phyloP scores from a whole-genome alignment of 2,797 vertebrate species.

The Pipistrellus kuhlii region DNA sequence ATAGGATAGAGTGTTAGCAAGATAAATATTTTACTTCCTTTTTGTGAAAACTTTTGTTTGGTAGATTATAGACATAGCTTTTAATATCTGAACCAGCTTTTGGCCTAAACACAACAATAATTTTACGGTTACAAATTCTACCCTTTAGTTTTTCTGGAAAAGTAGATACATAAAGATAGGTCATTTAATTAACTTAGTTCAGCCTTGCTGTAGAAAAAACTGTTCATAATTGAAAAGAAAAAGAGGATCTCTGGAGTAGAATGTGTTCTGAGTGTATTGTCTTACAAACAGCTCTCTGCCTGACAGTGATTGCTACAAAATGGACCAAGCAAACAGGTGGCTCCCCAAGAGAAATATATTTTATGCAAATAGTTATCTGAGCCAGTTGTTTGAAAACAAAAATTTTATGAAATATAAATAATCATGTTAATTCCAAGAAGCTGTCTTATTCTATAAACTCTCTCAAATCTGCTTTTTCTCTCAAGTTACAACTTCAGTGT shows the following conservation, averaged over 20 bases:
- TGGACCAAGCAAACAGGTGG: neutral
- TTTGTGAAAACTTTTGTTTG: neutral
- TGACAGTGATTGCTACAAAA: neutral
- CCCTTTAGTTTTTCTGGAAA: neutral
- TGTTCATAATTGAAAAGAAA: constrained; percentile 2
- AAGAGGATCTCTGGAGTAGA: neutral
- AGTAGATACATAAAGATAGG: neutral
- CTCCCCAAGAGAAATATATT: neutral
- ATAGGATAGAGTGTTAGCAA: neutral
- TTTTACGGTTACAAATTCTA: constrained; percentile 26
- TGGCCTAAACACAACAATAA: neutral
- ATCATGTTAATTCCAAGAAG: constrained; percentile 11
- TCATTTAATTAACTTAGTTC: neutral
- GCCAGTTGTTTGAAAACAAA: neutral
- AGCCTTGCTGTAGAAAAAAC: neutral
- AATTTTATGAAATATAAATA: constrained; percentile 34
- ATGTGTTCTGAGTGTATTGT: neutral
- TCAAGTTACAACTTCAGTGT: neutral
- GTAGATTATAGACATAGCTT: neutral
- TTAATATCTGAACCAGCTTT: neutral
- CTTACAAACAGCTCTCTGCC: neutral
- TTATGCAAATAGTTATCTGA: neutral
- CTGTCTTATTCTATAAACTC: neutral
- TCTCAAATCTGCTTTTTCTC: neutral
- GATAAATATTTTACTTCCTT: neutral